Conservation (phyloP, 2,888 invertebrate species). For the Orthosia gothica region DNA sequence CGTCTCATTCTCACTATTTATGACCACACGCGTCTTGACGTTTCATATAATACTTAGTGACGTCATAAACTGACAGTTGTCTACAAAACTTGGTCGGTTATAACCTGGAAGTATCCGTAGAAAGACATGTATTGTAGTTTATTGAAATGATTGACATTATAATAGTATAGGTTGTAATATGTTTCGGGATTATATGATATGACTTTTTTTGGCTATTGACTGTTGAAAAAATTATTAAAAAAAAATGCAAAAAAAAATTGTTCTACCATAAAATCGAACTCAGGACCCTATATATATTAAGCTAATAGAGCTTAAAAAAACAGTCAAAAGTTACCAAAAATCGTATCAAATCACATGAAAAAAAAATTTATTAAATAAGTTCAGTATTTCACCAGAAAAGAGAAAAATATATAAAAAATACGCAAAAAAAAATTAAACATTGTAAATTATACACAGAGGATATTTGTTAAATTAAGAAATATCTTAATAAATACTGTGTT, state of each 20-base stretch:
- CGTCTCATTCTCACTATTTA: background rate
- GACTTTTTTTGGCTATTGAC: constrained; percentile 33
- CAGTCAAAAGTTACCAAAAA: constrained; percentile 34
- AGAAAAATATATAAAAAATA: constrained; percentile 51
- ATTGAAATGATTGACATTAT: constrained; percentile 16
- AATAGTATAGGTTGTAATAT: constrained; percentile 30
- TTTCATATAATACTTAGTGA: background rate
- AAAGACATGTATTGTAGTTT: constrained; percentile 27
- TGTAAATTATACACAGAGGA: too few species aligned
- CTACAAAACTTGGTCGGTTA: constrained; percentile 8
- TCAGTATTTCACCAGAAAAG: constrained; percentile 59
- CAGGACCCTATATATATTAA: background rate
- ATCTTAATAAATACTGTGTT: constrained; percentile 33
- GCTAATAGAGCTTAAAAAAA: background rate
- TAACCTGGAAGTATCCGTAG: constrained; percentile 7
- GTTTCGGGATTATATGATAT: constrained; percentile 15
- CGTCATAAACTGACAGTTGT: background rate
- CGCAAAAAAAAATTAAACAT: constrained; percentile 41
- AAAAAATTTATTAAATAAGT: constrained; percentile 38
- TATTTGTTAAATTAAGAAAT: constrained; percentile 62
- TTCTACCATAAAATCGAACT: background rate
- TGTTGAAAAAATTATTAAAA: background rate
- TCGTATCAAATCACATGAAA: constrained; percentile 8
- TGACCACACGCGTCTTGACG: background rate
- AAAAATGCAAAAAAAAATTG: background rate